Base-by-base conservation (phyloP, 2,888 invertebrate species). In the Anticlea derivata region DNA sequence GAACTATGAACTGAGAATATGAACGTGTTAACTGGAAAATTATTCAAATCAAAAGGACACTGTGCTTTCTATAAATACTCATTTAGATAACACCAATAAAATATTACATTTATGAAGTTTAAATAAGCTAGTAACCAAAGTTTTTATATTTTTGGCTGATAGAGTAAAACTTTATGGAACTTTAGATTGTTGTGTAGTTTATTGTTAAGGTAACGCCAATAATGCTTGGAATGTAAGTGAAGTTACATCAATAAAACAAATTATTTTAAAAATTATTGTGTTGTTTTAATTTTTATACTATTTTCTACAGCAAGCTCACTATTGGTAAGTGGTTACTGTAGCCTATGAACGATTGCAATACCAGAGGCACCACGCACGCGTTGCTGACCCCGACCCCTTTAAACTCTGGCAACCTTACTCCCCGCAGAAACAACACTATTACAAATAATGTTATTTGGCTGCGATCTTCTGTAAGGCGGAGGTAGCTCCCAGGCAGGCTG, bases 121-220 rank as follows among this genome's bases (percentile, higher is more conserved):
- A 66, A 70, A 50, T 83, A 84, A 86, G 89, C 89, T 90, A 88
- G 82, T 78, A 80, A 90, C 89, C 89, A 90, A 90, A 90, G 89
- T 83, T 84, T 74, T 85, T 85, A 70, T 86, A 85, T 84, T 83
- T 67, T 78, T 81, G 85, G 85, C 82, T 80, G 80, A 83, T 80
- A 79, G 76, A 73, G 58, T 52, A 45, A 49, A 50, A 41, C 5
- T 46, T 61, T 66, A 63, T 65, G 61, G 66, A 60, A 62, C 55
- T 73, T 66, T 72, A 63, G 64, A 66, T 79, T 82, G 80, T 86
- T 83, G 81, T 83, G 69, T 83, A 83, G 80, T 77, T 75, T 73
- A 71, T 73, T 64, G 75, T 66, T 78, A 82, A 79, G 72, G 76
- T 76, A 79, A 80, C 73, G 75, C 78, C 72, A 78, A 79, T 78